These are phyloP conservation scores for Lithosia quadra DNA, from an alignment of 2,888 invertebrate genomes.

Conservation along the genomic window DNA sequence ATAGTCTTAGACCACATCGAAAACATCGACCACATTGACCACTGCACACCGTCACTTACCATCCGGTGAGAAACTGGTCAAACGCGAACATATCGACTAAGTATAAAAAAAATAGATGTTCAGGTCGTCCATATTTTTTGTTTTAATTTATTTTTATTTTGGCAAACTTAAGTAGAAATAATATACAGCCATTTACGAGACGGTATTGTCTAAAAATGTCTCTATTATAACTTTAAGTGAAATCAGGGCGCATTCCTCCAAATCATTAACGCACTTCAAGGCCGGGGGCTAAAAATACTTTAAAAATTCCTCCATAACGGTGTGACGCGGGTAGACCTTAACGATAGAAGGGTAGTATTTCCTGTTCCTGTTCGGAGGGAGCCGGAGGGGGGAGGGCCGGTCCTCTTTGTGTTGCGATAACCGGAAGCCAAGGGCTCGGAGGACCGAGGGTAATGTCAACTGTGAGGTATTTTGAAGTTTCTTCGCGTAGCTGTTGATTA, in stretches of 20 bases:
- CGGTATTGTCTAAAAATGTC: conserved; percentile 14
- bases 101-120: too few species aligned
- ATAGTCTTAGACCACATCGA: too few species aligned
- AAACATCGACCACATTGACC: too few species aligned
- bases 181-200: background rate
- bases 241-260: conserved; percentile 58
- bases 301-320: conserved; percentile 67
- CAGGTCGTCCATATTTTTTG: too few species aligned
- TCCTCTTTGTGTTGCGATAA: conserved; percentile 85
- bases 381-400: conserved; percentile 64
- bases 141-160: too few species aligned
- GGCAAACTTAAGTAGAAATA: background rate
- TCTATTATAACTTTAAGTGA: conserved; percentile 27
- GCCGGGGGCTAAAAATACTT: conserved; percentile 73
- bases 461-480: conserved; percentile 82
- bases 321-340: conserved; percentile 81
- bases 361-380: conserved; percentile 75
- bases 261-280: conserved; percentile 62
- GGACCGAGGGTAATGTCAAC: conserved; percentile 85
- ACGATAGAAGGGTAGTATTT: conserved; percentile 86
- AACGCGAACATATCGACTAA: too few species aligned
- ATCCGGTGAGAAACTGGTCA: too few species aligned
- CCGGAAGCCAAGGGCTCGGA: conserved; percentile 85
- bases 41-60: too few species aligned
- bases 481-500: conserved; percentile 77